Base-by-base conservation (phyloP, 1,140 invertebrate species). In the Aphaenogaster rudis region DNA sequence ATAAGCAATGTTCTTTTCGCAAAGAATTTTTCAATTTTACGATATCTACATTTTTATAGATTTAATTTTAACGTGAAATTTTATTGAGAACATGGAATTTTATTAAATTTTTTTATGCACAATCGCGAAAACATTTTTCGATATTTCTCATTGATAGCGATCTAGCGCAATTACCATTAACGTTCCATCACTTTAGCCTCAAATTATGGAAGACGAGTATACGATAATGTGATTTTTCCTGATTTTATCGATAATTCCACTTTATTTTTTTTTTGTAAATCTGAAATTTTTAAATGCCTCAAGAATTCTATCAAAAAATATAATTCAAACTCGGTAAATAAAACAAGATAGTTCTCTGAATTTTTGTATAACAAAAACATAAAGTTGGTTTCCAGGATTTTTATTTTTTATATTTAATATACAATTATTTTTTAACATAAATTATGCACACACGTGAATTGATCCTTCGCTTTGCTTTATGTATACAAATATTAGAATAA, bases 31-130 rank as follows among this genome's bases (percentile, higher is more conserved):
- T 42, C 13, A 42, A 54, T 54, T 7, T 45, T 33, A 66, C 9
- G 11, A 39, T 42, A 6, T 63, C 28, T 52, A 17, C 11, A 57
- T 15, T 80, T 36, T 59, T 42, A 5, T 17, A 52, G 7, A 57
- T 42, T 76, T 76, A 50, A 71, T 50, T 52, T 57, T 59, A 28
- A 50, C 36, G 8, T 52, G 0, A 72, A 76, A 57, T 76, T 76
- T 76, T 17, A 42, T 77, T 21, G 2, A 61, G 15, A 76, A 11
- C 2, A 57, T 42, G 3, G 4, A n/a, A 36, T 76, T 76, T 76
- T 28, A 77, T 77, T 50, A 52, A 2, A n/a, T 52, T 50, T 42
- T 28, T 39, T 33, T 39, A 33, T 9, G 17, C 36, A 66, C 4
- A 67, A 64, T 48, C 17, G 17, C 13, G 6, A 21, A 66, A 66